Evolutionary conservation across 2,113 vertebrate species (phyloP), one percentile per base, ranked within the genome.

Genomic region (Neolamprologus ventralis): DNA sequence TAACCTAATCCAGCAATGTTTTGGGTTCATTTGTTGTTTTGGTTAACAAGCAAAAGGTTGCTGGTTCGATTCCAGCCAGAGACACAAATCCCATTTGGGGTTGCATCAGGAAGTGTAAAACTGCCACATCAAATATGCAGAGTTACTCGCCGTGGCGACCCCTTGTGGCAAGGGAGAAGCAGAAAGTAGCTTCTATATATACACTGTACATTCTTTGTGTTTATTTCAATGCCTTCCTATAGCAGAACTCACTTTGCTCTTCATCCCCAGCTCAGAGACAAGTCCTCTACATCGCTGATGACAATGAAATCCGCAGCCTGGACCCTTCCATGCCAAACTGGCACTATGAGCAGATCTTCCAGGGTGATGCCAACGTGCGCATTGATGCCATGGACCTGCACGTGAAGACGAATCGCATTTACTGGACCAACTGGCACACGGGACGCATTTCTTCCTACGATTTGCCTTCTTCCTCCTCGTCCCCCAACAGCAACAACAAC

Each of bases 381-480:
- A 99, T 99, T 1, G 98, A 99, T 0, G 98, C 98, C 93, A 99
- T 99, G 98, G 99, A 99, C 87, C 95, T 99, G 65, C 97, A 99
- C 1, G 95, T 99, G 90, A 99, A 99, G 95, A 97, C 97, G 7
- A 97, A 97, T 88, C 97, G 96, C 12, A 97, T 99, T 94, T 99
- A 98, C 89, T 99, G 98, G 98, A 99, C 98, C 55, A 99, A 99
- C 97, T 99, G 99, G 99, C 99, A 99, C 97, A 99, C 97, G 0
- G 97, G 97, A 55, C 96, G 97, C 42, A 99, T 99, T 95, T 99
- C 98, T 0, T 98, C 96, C 68, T 97, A 97, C 2, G 98, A 97
- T 84, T 96, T 99, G 92, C 98, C 97, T 0, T 87, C 96, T 0
- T 91, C 87, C n/a, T 85, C 95, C 19, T 92, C 94, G 2, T 93